phyloP scores from a whole-genome alignment of 2,797 vertebrate genomes.

The Mastacembelus armatus region DNA sequence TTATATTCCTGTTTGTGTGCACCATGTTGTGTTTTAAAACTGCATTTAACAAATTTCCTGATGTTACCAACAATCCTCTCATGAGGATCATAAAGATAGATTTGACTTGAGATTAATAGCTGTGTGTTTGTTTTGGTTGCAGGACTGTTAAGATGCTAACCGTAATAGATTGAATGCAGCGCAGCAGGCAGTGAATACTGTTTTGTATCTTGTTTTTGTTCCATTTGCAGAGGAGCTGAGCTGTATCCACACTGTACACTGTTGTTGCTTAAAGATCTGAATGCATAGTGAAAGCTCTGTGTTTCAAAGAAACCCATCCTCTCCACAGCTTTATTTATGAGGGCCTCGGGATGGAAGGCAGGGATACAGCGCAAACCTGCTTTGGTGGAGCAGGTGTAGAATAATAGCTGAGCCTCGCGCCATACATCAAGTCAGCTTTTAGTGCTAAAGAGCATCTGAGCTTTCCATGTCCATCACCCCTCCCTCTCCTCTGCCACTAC shows the following conservation, averaged over 20 bases:
- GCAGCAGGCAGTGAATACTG: conserved; percentile 1
- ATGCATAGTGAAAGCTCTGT: conserved; percentile 34
- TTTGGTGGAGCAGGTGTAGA: conserved; percentile 64
- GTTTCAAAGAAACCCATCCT: conserved; percentile 37
- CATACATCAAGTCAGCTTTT: conserved; percentile 77
- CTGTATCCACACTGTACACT: conserved; percentile 22
- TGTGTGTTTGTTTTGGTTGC: conserved; percentile 31
- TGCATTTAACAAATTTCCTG: conserved; percentile 3
- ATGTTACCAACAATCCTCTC: conserved; percentile 12
- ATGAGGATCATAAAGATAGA: conserved; percentile 12
- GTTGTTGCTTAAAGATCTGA: conserved; percentile 43
- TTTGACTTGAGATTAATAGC: conserved; percentile 33
- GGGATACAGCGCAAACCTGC: conserved; percentile 37
- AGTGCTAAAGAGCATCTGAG: conserved; percentile 62
- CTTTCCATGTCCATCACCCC: conserved; percentile 49
- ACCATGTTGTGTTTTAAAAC: not conserved
- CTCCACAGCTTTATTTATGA: conserved; percentile 67
- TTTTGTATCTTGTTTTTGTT: conserved; percentile 34
- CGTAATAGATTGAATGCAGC: not conserved
- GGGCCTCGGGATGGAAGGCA: conserved; percentile 44
- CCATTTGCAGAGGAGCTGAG: conserved; percentile 18
- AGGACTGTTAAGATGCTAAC: conserved; percentile 43
- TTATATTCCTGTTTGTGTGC: not conserved
- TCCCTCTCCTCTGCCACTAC: not conserved
- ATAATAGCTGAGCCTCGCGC: conserved; percentile 58